A percentile compares a stretch with the other conserved stretches of the same genome.
These are phyloP conservation scores for Gymnobelideus leadbeateri DNA, from an alignment of 2,113 vertebrate genomes.

Conservation along the genomic window DNA sequence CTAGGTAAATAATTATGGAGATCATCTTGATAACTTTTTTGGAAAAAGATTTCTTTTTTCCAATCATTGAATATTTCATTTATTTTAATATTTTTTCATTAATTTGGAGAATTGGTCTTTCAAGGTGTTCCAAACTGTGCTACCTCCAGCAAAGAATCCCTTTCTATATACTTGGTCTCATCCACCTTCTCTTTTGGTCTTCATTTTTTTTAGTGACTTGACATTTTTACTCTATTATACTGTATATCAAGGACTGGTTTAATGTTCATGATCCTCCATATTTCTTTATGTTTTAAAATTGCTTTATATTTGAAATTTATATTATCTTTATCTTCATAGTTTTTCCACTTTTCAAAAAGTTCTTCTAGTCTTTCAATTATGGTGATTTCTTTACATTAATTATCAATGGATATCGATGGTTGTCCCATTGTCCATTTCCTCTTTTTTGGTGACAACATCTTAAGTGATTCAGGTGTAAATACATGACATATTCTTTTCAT, in stretches of 20 bases:
- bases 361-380: neutral
- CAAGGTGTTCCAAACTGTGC: neutral
- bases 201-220: neutral
- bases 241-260: neutral
- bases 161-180: neutral
- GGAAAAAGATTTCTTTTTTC: too few relatives aligned
- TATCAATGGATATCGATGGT: too few relatives aligned
- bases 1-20: too few relatives aligned
- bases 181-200: neutral
- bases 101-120: neutral
- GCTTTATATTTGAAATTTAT: neutral
- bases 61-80: too few relatives aligned
- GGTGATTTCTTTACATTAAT: neutral
- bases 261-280: neutral
- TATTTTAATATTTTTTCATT: too few relatives aligned
- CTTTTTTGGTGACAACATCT: neutral
- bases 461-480: neutral
- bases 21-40: too few relatives aligned
- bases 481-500: neutral
- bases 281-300: neutral
- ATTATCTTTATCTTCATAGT: neutral
- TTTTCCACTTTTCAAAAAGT: neutral
- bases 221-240: neutral
- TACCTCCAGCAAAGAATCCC: neutral
- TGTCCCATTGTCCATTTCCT: neutral